Evolutionary conservation across 2,888 invertebrate genomes (phyloP).

Genomic region (Toxonevra muliebris): DNA sequence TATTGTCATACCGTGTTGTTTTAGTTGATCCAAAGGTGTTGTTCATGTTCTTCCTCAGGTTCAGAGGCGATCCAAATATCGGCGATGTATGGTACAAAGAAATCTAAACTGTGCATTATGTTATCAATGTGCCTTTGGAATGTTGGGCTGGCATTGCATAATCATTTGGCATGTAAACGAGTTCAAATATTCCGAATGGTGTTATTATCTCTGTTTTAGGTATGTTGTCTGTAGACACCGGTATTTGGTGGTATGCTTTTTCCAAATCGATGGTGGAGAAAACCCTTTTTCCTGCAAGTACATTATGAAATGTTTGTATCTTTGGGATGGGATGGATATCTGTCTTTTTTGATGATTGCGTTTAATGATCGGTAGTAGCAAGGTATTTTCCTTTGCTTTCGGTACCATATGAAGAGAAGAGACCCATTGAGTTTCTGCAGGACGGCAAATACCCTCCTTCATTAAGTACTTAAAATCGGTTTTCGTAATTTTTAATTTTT

Average conservation of each 20-base stretch:
- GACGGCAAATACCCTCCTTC: constrained; percentile 28
- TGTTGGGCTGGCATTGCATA: constrained; percentile 4
- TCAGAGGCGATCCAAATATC: constrained; percentile 47
- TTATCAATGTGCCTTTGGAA: constrained; percentile 8
- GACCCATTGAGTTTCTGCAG: constrained; percentile 38
- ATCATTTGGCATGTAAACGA: constrained; percentile 1
- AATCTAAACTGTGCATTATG: constrained; percentile 42
- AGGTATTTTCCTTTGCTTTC: constrained; percentile 34
- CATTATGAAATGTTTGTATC: constrained; percentile 37
- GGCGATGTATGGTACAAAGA: constrained; percentile 47
- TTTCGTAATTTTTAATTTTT: constrained; percentile 33
- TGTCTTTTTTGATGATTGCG: constrained; percentile 50
- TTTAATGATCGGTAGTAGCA: constrained; percentile 34
- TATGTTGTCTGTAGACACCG: no score
- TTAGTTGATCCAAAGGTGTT: constrained; percentile 40
- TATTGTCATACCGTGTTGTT: constrained; percentile 25
- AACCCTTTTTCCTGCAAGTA: constrained; percentile 44
- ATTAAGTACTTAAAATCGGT: constrained; percentile 32
- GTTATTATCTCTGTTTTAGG: no score
- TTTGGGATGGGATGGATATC: constrained; percentile 53
- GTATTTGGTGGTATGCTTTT: no score
- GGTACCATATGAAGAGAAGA: constrained; percentile 34
- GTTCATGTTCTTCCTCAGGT: constrained; percentile 37
- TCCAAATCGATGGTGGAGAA: no score
- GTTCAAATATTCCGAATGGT: no score